phyloP scores from a whole-genome alignment of 2,888 invertebrate species.

The Tuta absoluta region DNA sequence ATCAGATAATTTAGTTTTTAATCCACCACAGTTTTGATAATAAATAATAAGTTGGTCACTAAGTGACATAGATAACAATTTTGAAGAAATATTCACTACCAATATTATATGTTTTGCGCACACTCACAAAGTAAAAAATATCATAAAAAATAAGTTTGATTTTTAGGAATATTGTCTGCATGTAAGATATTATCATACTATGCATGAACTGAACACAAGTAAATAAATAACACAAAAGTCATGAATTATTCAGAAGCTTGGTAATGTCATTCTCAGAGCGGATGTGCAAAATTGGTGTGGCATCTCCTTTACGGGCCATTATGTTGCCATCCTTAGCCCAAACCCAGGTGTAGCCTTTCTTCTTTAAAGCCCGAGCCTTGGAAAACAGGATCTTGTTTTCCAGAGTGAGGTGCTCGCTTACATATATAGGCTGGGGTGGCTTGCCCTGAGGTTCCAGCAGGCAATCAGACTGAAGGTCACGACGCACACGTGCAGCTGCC shows the following conservation, averaged over 20 bases:
- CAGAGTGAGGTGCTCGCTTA: no score
- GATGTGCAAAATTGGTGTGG: background rate
- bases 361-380: no score
- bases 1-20: conserved; percentile 2
- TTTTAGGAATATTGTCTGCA: background rate
- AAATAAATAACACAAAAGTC: background rate
- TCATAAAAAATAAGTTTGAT: background rate
- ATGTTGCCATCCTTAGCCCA: conserved; percentile 6
- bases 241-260: background rate
- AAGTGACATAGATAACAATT: background rate
- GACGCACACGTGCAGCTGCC: no score
- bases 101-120: conserved; percentile 3
- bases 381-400: no score
- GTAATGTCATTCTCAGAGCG: background rate
- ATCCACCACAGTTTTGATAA: background rate
- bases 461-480: no score
- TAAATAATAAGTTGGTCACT: background rate
- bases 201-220: background rate
- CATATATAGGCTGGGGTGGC: no score
- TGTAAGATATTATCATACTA: background rate
- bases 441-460: no score
- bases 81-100: background rate
- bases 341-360: no score
- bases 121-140: background rate
- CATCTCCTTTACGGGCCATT: conserved; percentile 1